phyloP scores from a whole-genome alignment of 2,888 invertebrate species.

The Plagodis dolabraria region DNA sequence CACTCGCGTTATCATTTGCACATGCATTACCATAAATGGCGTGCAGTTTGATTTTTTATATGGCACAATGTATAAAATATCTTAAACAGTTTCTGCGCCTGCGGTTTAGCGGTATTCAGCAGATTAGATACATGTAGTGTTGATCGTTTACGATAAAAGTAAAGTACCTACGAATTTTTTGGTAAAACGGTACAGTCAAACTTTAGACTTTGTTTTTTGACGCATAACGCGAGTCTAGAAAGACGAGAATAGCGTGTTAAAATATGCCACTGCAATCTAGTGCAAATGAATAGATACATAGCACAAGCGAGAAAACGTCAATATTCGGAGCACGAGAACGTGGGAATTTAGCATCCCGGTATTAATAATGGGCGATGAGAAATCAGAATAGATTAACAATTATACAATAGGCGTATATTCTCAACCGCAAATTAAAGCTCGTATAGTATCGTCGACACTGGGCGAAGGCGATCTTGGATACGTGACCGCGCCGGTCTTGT shows the following conservation, averaged over 20 bases:
- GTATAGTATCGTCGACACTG: slow-evolving; percentile 56
- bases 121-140: slow-evolving; percentile 8
- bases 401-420: slow-evolving; percentile 51
- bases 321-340: slow-evolving; percentile 76
- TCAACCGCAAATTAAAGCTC: slow-evolving; percentile 56
- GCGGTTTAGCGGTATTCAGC: slow-evolving; percentile 25
- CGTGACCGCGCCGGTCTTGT: slow-evolving; percentile 71
- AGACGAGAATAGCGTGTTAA: slow-evolving; percentile 13
- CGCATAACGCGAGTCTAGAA: background rate
- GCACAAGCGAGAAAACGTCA: slow-evolving; percentile 36
- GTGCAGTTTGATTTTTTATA: slow-evolving; percentile 39
- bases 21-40: slow-evolving; percentile 39
- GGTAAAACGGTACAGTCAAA: slow-evolving; percentile 3
- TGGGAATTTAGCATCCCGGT: slow-evolving; percentile 67
- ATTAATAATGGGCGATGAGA: slow-evolving; percentile 61
- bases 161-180: slow-evolving; percentile 6
- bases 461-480: slow-evolving; percentile 62
- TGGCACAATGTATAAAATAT: slow-evolving; percentile 22
- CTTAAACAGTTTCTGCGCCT: slow-evolving; percentile 16
- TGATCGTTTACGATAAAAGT: slow-evolving; percentile 17
- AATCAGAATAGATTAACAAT: slow-evolving; percentile 59
- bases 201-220: slow-evolving; percentile 1
- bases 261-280: slow-evolving; percentile 36
- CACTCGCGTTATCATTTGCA: slow-evolving; percentile 47
- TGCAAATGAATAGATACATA: slow-evolving; percentile 30